Base-by-base conservation (phyloP, 2,888 invertebrate species). In the Ariolimax columbianus region DNA sequence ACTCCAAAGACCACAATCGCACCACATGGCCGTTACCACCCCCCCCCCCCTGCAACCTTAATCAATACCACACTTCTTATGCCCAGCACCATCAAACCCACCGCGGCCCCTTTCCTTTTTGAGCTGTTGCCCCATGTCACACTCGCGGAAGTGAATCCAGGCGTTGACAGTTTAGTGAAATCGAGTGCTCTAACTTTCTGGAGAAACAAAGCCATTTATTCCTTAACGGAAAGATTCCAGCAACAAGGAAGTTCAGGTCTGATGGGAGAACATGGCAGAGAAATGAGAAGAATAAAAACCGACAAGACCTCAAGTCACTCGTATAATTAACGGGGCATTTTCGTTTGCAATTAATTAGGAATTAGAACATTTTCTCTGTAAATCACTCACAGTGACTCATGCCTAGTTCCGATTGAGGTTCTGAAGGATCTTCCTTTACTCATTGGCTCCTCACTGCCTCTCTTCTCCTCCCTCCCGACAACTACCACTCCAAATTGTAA, bases 281-380 rank as follows among this genome's bases (percentile, higher is more conserved):
- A 51, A 43, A 73, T 7, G 38, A 73, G 43, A 43, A 72, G 38
- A 26, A 43, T 11, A 43, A 73, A 55, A 51, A 77, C 23, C 11
- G 55, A 23, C 33, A 33, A 55, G 33, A n/a, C n/a, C 38, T 80
- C 68, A 80, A 80, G 68, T 80, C 68, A 68, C 26, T 68, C 80
- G 68, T 80, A 47, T 82, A 72, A 82, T 82, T 82, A 82, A 82
- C 72, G n/a, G 55, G 73, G 72, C 81, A 82, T 82, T 72, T 82
- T 72, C 81, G 36, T 72, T 82, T 51, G 55, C 81, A 82, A 82
- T 82, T 82, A 82, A 82, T 82, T 82, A 51, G 68, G 72, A 72
- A 82, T 82, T 82, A 82, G 55, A 59, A 82, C 11, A 82, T 72
- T 43, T 72, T 68, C 66, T 80, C 80, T 23, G 30, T 80, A 68